phyloP scores from a whole-genome alignment of 64 coral and sea anemone genomes.

The Acropora tenuis region DNA sequence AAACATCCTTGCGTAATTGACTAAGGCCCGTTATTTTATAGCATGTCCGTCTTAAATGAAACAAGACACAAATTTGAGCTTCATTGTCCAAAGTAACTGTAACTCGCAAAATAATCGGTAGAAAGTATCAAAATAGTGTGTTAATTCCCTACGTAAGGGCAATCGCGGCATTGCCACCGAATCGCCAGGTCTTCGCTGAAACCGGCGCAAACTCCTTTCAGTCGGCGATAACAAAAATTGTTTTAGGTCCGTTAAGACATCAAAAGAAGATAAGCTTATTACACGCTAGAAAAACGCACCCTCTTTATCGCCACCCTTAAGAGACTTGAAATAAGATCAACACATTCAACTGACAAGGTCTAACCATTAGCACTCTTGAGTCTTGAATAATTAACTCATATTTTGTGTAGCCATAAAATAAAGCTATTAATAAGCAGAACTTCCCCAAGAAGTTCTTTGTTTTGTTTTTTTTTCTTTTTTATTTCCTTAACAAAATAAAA shows the following conservation, averaged over 20 bases:
- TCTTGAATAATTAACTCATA: neutral
- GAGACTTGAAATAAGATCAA: too few relatives aligned
- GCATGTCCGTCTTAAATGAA: slow-evolving; percentile 28
- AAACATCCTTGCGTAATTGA: neutral
- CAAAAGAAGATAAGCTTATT: too few relatives aligned
- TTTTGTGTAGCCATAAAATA: neutral
- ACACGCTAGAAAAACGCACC: too few relatives aligned
- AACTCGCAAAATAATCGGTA: neutral
- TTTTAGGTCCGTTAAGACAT: too few relatives aligned
- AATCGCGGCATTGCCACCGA: neutral
- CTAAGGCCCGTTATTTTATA: slow-evolving; percentile 6
- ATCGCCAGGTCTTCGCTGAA: neutral
- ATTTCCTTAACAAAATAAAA: neutral
- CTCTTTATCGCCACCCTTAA: too few relatives aligned
- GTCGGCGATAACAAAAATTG: neutral
- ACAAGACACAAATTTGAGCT: slow-evolving; percentile 6
- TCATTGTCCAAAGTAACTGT: neutral
- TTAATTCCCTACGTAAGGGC: neutral
- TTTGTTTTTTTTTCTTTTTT: neutral
- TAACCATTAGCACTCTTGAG: neutral
- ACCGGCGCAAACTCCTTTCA: neutral
- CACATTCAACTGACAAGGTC: neutral
- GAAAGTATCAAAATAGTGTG: neutral
- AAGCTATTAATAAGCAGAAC: neutral
- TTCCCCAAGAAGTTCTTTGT: neutral